Percentiles rank a stretch among this genome's conserved stretches.
Evolutionary conservation across 35 echinoderm and acorn worm species (phyloP).

Genomic region (Lytechinus variegatus): DNA sequence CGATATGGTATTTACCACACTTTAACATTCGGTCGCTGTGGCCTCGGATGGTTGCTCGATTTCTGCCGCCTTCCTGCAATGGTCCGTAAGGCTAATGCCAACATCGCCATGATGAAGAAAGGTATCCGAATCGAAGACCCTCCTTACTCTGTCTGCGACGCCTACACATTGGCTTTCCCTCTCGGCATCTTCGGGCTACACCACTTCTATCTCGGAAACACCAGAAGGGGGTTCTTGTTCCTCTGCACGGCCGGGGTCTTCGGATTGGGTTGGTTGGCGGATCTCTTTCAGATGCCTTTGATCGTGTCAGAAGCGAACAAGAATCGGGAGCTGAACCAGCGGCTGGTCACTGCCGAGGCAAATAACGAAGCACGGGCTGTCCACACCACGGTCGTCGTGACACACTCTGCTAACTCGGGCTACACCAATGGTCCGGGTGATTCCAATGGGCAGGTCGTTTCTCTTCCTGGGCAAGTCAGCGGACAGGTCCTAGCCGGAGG

Average conservation of each 20-base stretch:
- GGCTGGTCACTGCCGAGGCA: background rate
- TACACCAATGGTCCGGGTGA: background rate
- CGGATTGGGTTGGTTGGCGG: slow-evolving; percentile 71
- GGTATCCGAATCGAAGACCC: background rate
- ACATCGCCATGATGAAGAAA: slow-evolving; percentile 51
- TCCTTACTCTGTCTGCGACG: slow-evolving; percentile 52
- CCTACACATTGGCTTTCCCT: slow-evolving; percentile 71
- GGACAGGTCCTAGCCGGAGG: background rate
- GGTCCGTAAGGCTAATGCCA: slow-evolving; percentile 57
- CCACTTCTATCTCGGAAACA: slow-evolving; percentile 73
- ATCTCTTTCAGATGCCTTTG: slow-evolving; percentile 66
- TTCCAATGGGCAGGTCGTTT: background rate
- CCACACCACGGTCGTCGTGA: background rate
- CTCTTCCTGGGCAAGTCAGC: no score
- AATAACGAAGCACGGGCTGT: background rate
- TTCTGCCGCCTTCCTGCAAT: slow-evolving; percentile 57
- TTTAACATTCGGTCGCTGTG: slow-evolving; percentile 58
- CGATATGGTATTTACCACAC: slow-evolving; percentile 62
- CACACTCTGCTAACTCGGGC: background rate
- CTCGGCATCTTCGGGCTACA: slow-evolving; percentile 68
- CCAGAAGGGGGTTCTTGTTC: slow-evolving; percentile 61
- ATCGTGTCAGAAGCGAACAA: slow-evolving; percentile 70
- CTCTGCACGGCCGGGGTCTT: slow-evolving; percentile 66
- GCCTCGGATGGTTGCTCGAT: slow-evolving; percentile 64
- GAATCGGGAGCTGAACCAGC: slow-evolving; percentile 47